These are phyloP conservation scores for Brevipalpus yothersi DNA, from an alignment of 1,140 invertebrate genomes.

Conservation along the genomic window DNA sequence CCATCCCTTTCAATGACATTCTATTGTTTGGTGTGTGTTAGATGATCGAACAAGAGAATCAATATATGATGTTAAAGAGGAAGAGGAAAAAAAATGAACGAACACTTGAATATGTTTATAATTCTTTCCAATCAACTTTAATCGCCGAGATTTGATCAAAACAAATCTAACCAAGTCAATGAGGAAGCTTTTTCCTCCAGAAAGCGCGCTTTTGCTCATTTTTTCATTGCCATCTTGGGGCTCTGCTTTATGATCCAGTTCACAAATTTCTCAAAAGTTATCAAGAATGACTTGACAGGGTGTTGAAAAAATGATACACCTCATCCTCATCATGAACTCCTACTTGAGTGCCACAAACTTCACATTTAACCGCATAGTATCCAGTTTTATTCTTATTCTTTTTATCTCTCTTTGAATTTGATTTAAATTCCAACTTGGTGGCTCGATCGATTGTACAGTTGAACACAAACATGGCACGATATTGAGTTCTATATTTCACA, in stretches of 20 bases:
- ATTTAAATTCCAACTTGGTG: constrained; percentile 21
- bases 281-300: constrained; percentile 25
- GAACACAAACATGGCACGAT: constrained; percentile 37
- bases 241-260: too few relatives aligned
- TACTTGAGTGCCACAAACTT: constrained; percentile 30
- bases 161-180: too few relatives aligned
- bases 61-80: too few relatives aligned
- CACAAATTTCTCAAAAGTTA: background rate
- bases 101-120: too few relatives aligned
- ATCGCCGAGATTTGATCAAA: too few relatives aligned
- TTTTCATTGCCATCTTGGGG: too few relatives aligned
- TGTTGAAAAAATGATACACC: constrained; percentile 39
- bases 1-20: constrained; percentile 61
- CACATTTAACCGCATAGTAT: constrained; percentile 31
- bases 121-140: too few relatives aligned
- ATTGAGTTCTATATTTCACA: constrained; percentile 29
- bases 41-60: too few relatives aligned
- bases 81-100: too few relatives aligned
- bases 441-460: constrained; percentile 27
- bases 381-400: constrained; percentile 15
- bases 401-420: constrained; percentile 11
- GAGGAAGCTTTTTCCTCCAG: too few relatives aligned
- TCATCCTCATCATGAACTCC: constrained; percentile 33
- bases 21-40: too few relatives aligned
- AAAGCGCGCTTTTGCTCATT: too few relatives aligned